Evolutionary conservation across 2,797 vertebrate species (phyloP).

Genomic region (Acomys russatus): DNA sequence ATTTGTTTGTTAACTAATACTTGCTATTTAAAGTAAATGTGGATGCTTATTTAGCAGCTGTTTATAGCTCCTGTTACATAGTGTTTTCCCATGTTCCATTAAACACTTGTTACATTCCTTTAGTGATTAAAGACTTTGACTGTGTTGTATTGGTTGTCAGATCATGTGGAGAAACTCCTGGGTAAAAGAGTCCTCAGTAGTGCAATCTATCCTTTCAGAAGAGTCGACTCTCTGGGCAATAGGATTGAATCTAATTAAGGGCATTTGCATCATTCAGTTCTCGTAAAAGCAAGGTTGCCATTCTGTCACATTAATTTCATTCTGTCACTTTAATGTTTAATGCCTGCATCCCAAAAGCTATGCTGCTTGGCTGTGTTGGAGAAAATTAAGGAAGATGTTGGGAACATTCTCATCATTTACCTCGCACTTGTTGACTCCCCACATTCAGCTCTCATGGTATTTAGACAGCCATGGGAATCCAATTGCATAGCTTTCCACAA

Average conservation of each 20-base stretch:
- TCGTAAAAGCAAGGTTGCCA: conserved; percentile 72
- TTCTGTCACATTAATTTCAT: conserved; percentile 78
- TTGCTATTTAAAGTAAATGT: conserved; percentile 58
- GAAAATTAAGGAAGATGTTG: conserved; percentile 36
- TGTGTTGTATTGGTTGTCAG: conserved; percentile 61
- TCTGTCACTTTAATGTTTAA: conserved; percentile 75
- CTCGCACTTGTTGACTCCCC: conserved; percentile 7
- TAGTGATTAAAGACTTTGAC: conserved; percentile 54
- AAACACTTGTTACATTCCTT: conserved; percentile 66
- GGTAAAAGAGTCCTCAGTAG: conserved; percentile 65
- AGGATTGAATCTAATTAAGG: conserved; percentile 79
- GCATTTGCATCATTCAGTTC: conserved; percentile 77
- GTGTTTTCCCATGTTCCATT: conserved; percentile 67
- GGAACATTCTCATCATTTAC: conserved; percentile 25
- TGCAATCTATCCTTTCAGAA: conserved; percentile 71
- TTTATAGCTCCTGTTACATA: conserved; percentile 34
- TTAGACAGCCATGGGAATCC: not conserved
- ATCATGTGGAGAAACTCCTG: conserved; percentile 56
- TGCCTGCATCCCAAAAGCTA: conserved; percentile 52
- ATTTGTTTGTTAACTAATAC: conserved; percentile 56
- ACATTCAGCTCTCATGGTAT: not conserved
- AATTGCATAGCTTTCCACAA: conserved; percentile 31
- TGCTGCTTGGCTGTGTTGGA: conserved; percentile 44
- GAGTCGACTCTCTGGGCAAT: conserved; percentile 68
- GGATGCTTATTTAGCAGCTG: conserved; percentile 68